phyloP scores from a whole-genome alignment of 2,113 vertebrate genomes.

The Chloropsis cyanopogon region DNA sequence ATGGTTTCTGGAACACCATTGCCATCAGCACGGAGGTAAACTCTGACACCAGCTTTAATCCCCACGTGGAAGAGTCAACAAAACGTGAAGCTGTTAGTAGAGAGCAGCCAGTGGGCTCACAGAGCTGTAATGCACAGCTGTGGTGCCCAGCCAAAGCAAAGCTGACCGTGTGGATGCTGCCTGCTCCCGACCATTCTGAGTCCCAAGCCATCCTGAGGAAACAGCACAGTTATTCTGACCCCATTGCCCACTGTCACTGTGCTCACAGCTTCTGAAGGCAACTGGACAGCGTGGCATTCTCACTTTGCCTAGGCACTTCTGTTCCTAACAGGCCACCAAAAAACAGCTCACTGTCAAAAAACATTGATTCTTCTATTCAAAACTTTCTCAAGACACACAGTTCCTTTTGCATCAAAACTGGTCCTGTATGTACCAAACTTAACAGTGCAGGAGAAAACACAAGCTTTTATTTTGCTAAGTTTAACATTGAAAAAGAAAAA shows the following conservation, averaged over 20 bases:
- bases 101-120: neutral
- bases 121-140: neutral
- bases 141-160: neutral
- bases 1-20: neutral
- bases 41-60: neutral
- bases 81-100: neutral
- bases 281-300: neutral
- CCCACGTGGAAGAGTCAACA: neutral
- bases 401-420: neutral
- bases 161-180: neutral
- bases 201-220: neutral
- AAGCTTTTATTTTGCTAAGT: neutral
- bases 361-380: neutral
- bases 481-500: neutral
- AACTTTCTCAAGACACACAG: neutral
- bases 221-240: neutral
- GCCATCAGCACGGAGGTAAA: neutral
- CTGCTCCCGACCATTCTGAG: neutral
- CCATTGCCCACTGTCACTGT: fast-evolving
- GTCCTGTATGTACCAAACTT: neutral
- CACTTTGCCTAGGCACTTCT: neutral
- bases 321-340: neutral
- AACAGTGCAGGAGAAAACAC: neutral
- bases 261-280: neutral
- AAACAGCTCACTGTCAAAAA: neutral